Conservation (phyloP, 2,113 vertebrate genomes). For the Psilopogon haemacephalus region DNA sequence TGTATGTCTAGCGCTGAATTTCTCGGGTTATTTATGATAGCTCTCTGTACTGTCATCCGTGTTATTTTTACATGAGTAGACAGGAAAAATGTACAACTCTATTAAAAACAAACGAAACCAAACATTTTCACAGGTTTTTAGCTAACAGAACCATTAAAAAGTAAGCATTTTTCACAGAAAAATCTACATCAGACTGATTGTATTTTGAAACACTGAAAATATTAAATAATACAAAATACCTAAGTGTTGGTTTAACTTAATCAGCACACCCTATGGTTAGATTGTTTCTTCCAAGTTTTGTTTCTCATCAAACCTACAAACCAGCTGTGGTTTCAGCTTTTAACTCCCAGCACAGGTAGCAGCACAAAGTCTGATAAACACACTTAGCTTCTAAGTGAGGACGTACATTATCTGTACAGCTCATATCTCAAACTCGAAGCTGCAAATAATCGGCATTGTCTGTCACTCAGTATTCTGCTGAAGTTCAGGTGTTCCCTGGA, state of each 20-base stretch:
- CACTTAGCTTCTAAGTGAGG: neutral
- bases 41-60: neutral
- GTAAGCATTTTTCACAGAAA: neutral
- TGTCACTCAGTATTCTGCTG: neutral
- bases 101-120: neutral
- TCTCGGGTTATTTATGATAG: neutral
- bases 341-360: neutral
- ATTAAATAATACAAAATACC: neutral
- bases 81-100: neutral
- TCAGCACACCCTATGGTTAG: neutral
- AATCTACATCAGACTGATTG: neutral
- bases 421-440: neutral
- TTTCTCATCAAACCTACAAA: neutral
- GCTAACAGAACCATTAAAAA: neutral
- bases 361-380: neutral
- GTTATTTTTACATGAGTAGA: neutral
- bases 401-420: neutral
- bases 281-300: neutral
- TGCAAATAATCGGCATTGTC: neutral
- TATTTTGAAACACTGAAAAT: constrained; percentile 15
- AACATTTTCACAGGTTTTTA: neutral
- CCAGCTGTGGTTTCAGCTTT: neutral
- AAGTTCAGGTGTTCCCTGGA: neutral
- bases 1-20: neutral
- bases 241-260: neutral